These are phyloP conservation scores for Umimayanthus kanabou DNA, from an alignment of 92 coral and sea anemone species.

Conservation along the genomic window DNA sequence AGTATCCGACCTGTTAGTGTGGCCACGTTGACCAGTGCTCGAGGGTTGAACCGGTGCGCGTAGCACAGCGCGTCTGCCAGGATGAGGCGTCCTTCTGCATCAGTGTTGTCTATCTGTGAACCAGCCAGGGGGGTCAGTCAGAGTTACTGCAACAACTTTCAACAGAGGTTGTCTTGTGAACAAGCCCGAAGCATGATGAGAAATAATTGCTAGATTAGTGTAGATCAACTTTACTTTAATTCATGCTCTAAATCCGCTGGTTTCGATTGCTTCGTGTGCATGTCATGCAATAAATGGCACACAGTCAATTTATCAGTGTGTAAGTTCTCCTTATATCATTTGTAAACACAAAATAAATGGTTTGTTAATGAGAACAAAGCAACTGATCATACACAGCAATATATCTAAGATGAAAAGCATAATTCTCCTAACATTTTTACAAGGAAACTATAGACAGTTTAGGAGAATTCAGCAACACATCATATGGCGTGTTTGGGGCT, in stretches of 20 bases:
- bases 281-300: not conserved
- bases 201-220: not conserved
- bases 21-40: constrained; percentile 78
- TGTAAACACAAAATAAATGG: no score
- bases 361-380: no score
- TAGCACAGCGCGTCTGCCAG: constrained; percentile 95
- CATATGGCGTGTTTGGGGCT: no score
- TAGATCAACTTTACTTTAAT: not conserved
- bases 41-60: constrained; percentile 83
- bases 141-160: not conserved
- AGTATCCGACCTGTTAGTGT: constrained; percentile 78
- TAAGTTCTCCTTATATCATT: no score
- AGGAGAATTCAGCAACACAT: no score
- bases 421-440: no score
- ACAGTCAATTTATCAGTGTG: no score
- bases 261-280: not conserved
- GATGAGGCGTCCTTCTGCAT: constrained; percentile 95
- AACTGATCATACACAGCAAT: no score
- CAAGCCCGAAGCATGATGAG: not conserved
- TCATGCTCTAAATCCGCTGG: not conserved
- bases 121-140: not conserved
- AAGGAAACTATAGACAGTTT: no score
- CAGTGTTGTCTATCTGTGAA: constrained; percentile 91
- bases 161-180: not conserved
- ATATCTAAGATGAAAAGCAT: no score